Evolutionary conservation across 2,797 vertebrate species (phyloP), one percentile per base, ranked within the genome.

Genomic region (Xiphorhynchus erythropygius): DNA sequence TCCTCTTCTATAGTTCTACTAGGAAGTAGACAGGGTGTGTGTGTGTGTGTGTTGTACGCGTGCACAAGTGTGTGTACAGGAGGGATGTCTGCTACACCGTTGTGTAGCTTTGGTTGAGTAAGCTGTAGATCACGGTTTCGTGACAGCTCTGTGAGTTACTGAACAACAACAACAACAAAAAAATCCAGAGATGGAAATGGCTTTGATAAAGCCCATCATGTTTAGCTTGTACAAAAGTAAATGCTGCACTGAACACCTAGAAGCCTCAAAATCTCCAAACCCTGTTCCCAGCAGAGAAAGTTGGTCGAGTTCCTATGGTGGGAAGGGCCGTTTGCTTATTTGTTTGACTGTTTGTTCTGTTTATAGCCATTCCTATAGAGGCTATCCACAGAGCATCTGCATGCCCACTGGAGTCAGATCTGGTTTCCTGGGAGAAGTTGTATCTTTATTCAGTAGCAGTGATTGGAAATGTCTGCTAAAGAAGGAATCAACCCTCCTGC

Each of bases 301-400:
- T 69, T 53, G 10, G 13, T n/a, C 1, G 17, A 12, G 27, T 75
- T 93, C 35, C n/a, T 65, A 2, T 18, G 17, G 33, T 27, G 22
- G n/a, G 23, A 79, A 90, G 14, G 1, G 2, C 10, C 30, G 17
- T 44, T 85, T 35, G 7, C 16, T 77, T 84, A 67, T 60, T 89
- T 91, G 49, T 87, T 88, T 88, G 32, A 56, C 81, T 87, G 64
- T 81, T 94, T 93, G 39, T 65, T 91, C 74, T 91, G 84, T 95
- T 92, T 84, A 86, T 82, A 93, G 55, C 30, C 69, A 76, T 94
- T 90, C 78, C 59, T 81, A 49, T 30, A 59, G 25, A 91, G 39
- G 25, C 92, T 47, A 81, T 86, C n/a, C 50, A 33, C 3, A 1
- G n/a, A 81, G 70, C 53, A 81, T 91, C 80, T 81, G 47, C 69